A percentile compares a stretch with the other conserved stretches of the same genome.
These are phyloP conservation scores for Daphoenositta chrysoptera DNA, from an alignment of 2,113 vertebrate species.

Conservation along the genomic window DNA sequence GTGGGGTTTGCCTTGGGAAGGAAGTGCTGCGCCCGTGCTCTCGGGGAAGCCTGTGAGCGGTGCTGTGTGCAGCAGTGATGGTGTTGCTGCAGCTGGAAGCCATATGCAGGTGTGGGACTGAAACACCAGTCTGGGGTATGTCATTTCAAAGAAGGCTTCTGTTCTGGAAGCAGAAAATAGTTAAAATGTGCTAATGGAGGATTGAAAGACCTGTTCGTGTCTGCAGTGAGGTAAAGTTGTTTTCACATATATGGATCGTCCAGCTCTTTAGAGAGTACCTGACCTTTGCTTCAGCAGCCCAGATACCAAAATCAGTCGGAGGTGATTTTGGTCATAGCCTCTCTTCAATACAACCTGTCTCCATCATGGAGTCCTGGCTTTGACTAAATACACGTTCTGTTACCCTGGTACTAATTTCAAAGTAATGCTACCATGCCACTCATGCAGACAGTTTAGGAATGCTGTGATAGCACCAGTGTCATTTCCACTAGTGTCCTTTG, in stretches of 20 bases:
- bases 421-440: neutral
- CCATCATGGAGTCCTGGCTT: neutral
- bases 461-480: neutral
- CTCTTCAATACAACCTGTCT: neutral
- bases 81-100: neutral
- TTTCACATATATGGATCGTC: neutral
- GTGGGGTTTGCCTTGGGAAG: neutral
- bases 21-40: neutral
- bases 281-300: neutral
- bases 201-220: neutral
- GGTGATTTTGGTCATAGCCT: neutral
- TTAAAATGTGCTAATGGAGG: neutral
- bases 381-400: neutral
- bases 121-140: neutral
- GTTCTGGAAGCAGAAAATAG: neutral
- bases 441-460: neutral
- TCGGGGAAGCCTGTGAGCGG: neutral
- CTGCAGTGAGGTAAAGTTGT: neutral
- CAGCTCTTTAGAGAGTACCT: neutral
- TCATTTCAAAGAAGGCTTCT: neutral
- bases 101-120: neutral
- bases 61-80: neutral
- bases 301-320: neutral
- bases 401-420: neutral
- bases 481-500: neutral